phyloP scores from a whole-genome alignment of 1,140 invertebrate genomes.

The Reticulitermes speratus region DNA sequence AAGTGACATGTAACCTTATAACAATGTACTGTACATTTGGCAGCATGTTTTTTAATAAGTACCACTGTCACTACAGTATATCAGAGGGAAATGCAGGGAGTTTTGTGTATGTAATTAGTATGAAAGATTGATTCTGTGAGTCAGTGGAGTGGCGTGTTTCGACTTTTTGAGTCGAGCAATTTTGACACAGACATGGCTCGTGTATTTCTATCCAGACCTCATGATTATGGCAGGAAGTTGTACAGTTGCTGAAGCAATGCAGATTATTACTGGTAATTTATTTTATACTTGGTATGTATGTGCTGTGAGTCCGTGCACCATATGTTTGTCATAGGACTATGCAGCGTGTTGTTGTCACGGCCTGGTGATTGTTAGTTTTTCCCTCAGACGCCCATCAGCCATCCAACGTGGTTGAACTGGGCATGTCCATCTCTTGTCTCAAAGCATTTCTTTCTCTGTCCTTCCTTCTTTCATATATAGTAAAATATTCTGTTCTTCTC shows the following conservation, averaged over 20 bases:
- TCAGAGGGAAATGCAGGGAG: background rate
- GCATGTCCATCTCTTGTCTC: conserved; percentile 19
- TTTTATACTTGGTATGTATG: conserved; percentile 1
- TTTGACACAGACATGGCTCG: too few relatives aligned
- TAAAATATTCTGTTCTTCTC: conserved; percentile 27
- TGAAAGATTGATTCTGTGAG: background rate
- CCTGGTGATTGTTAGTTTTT: background rate
- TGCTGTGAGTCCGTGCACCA: background rate
- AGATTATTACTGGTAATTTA: conserved; percentile 18
- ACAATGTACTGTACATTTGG: conserved; percentile 24
- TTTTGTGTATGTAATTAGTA: conserved; percentile 6
- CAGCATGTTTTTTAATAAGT: conserved; percentile 28
- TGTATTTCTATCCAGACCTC: conserved; percentile 1
- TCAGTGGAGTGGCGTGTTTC: background rate
- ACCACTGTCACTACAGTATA: background rate
- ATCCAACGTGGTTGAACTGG: background rate
- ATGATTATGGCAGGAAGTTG: conserved; percentile 13
- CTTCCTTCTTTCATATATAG: background rate
- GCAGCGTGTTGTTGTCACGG: background rate
- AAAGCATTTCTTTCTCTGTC: background rate
- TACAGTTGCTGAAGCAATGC: background rate
- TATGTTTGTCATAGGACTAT: background rate
- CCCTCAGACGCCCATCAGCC: background rate
- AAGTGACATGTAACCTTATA: conserved; percentile 19
- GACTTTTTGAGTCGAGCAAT: background rate